Base-by-base conservation (phyloP, 2,113 vertebrate species). In the Ceyx margarethae region DNA sequence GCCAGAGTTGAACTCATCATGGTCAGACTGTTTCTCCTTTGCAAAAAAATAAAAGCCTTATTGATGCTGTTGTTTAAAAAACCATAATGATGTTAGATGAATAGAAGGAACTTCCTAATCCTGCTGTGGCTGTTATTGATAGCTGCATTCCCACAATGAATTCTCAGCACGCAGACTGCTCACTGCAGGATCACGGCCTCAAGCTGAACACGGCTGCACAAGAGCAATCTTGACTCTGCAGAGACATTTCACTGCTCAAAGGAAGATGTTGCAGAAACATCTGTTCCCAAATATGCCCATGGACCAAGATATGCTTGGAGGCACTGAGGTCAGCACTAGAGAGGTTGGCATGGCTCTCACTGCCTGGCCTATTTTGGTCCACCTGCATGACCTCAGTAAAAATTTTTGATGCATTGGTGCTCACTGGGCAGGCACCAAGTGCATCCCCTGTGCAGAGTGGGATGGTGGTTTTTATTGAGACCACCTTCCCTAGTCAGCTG, bases 331-430 rank as follows among this genome's bases (percentile, higher is more conserved):
- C 3, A 3, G 5, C 0, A 1, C 60, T n/a, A 11, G 23, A 12
- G 35, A 64, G 31, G 21, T 37, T 68, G 53, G 6, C 0, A 0
- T 1, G 2, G 56, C 51, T 75, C 37, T 45, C 0, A 0, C 0
- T 45, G n/a, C 29, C 62, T 45, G 22, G 8, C 19, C 19, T 25
- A 21, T 26, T 61, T 68, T 9, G 62, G 10, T 66, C n/a, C 61
- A 18, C 37, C 62, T 19, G 5, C 29, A 1, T 57, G 71, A 15
- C 50, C 76, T 46, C 37, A 21, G 25, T 4, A 12, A 89, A 29
- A 19, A 17, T 2, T 22, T 4, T 7, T 10, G 22, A 9, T 8
- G 3, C 23, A 2, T 4, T 40, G 28, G 29, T 3, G 7, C 10
- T 33, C 11, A 13, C 20, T 26, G 7, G 25, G 31, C 13, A 48